phyloP scores from a whole-genome alignment of 1,140 invertebrate species.

The Argopecten irradians region DNA sequence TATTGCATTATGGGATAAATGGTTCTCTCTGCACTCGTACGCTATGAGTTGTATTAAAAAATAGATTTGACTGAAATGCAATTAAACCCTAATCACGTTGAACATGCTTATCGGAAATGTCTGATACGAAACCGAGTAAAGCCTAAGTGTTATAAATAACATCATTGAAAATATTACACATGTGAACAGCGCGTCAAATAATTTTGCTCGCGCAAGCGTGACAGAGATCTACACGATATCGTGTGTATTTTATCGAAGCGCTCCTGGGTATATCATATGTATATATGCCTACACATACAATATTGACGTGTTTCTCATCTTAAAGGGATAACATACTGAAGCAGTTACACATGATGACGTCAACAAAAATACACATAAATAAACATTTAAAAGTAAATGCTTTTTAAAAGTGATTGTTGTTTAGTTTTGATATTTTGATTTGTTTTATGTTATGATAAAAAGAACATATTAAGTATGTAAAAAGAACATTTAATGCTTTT shows the following conservation, averaged over 20 bases:
- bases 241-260: slow-evolving; percentile 3
- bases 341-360: neutral
- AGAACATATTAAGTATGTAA: too few relatives aligned
- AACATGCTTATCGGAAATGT: neutral
- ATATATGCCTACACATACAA: slow-evolving; percentile 11
- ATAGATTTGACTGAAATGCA: neutral
- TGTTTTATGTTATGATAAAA: too few relatives aligned
- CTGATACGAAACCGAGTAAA: neutral
- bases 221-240: neutral
- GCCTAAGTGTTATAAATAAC: neutral
- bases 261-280: neutral
- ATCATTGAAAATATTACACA: neutral
- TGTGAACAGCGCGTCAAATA: neutral
- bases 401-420: too few relatives aligned
- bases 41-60: slow-evolving; percentile 12
- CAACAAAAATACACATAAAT: neutral
- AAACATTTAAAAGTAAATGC: neutral
- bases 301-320: neutral
- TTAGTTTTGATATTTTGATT: too few relatives aligned
- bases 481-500: too few relatives aligned
- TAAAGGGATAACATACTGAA: neutral
- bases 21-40: slow-evolving; percentile 39
- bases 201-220: slow-evolving; percentile 12
- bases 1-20: slow-evolving; percentile 58
- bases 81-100: neutral